Evolutionary conservation across 2,888 invertebrate species (phyloP).

Genomic region (Acanthopleura granulata): DNA sequence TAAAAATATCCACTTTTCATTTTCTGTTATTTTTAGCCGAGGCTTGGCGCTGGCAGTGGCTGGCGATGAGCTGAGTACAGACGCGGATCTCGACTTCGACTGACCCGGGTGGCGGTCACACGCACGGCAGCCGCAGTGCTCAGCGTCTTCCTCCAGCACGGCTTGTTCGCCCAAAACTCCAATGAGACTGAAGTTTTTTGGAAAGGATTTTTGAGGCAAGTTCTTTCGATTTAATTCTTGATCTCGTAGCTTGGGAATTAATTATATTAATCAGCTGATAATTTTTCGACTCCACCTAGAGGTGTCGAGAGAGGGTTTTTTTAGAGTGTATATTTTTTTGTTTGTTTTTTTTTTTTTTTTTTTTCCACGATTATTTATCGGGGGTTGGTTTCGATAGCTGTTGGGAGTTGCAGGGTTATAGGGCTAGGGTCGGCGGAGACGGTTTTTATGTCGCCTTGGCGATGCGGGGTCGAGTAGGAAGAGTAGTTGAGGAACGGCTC

Average conservation of each 20-base stretch:
- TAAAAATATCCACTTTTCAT: conserved; percentile 38
- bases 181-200: conserved; percentile 2
- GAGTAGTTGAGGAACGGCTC: neutral
- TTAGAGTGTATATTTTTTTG: no score
- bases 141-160: neutral
- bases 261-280: no score
- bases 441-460: neutral
- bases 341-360: no score
- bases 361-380: no score
- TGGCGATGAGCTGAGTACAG: neutral
- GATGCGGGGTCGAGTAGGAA: conserved; percentile 1
- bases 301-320: no score
- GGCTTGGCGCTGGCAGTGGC: neutral
- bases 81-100: neutral
- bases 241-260: neutral
- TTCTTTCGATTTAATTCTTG: conserved; percentile 12
- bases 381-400: no score
- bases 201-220: conserved; percentile 14
- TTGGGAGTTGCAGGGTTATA: no score
- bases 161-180: neutral
- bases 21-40: conserved; percentile 29
- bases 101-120: neutral
- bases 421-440: neutral
- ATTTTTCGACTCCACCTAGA: no score
- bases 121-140: neutral